These are phyloP conservation scores for Eolophus roseicapilla DNA, from an alignment of 2,113 vertebrate genomes.

Conservation along the genomic window DNA sequence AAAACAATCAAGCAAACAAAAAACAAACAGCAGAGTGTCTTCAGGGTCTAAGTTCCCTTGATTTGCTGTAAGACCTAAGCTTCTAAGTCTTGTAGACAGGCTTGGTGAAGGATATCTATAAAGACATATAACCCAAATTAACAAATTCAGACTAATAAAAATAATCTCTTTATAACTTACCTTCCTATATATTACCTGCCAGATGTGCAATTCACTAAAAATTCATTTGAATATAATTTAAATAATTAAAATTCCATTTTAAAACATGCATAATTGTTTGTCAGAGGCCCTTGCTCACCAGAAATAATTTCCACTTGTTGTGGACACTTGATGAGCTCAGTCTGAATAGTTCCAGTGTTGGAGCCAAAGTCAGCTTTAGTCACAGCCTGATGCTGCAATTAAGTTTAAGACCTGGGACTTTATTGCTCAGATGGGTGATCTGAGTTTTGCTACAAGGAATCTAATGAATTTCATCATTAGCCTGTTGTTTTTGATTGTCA, in stretches of 20 bases:
- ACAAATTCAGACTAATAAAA: not conserved
- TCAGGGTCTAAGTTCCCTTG: not conserved
- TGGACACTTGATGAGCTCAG: not conserved
- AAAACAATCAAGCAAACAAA: not conserved
- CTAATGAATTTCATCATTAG: constrained; percentile 39
- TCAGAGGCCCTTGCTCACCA: not conserved
- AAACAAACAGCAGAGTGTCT: not conserved
- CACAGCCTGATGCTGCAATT: not conserved
- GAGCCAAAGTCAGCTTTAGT: constrained; percentile 14
- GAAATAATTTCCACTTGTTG: constrained; percentile 24
- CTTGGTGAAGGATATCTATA: not conserved
- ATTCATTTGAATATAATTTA: constrained; percentile 26
- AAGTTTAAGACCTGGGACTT: constrained; percentile 24
- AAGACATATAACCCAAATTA: not conserved
- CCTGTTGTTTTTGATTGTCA: not conserved
- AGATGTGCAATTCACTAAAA: constrained; percentile 41
- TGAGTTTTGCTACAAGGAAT: not conserved
- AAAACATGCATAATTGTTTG: constrained; percentile 10
- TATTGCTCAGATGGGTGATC: constrained; percentile 26
- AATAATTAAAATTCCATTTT: constrained; percentile 38
- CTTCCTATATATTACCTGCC: constrained; percentile 1
- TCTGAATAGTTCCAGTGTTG: not conserved
- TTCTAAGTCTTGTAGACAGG: not conserved
- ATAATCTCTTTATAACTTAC: not conserved
- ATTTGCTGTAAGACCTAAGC: not conserved